Base-by-base conservation (phyloP, 2,797 vertebrate species). In the Catamblyrhynchus diadema region DNA sequence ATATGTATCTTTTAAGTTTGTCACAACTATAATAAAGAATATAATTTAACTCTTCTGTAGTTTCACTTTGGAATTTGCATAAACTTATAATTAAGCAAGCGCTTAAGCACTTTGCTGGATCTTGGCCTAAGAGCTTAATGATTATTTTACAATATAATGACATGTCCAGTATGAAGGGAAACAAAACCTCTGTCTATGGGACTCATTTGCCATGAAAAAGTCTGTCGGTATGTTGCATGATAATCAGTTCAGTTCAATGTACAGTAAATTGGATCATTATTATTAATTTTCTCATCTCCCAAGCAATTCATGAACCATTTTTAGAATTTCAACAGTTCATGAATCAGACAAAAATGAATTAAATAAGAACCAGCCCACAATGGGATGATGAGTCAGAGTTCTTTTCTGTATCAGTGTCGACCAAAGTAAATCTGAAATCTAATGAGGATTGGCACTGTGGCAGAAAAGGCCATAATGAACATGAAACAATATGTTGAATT, bases 381-480 rank as follows among this genome's bases (percentile, higher is more conserved):
- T 97, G 94, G 97, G 94, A 97, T 97, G 97, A 98, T 98, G 98
- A 98, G 97, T 98, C 98, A 98, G 96, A 97, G 96, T 96, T 97
- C 97, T 97, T 97, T 97, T 97, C 97, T 97, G 93, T 91, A 96
- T 89, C 96, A 95, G 91, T 97, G 97, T 98, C 92, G 78, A 98
- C 97, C 90, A 41, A 97, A 95, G 96, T 97, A 97, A 97, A 97
- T 98, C 95, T 98, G 97, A 98, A 98, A 97, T 97, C 83, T 98
- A 97, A 98, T 98, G 98, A 98, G 97, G 97, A 98, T 83, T 94
- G 97, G 97, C 96, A 97, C 81, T 95, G 95, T 95, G 97, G 96
- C 95, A 98, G 96, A 98, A 98, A 98, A 97, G 98, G 97, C 98
- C 97, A 97, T 98, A 98, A 98, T 98, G 98, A 98, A 97, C 96